phyloP scores from a whole-genome alignment of 2,113 vertebrate genomes.

The Xenus cinereus region DNA sequence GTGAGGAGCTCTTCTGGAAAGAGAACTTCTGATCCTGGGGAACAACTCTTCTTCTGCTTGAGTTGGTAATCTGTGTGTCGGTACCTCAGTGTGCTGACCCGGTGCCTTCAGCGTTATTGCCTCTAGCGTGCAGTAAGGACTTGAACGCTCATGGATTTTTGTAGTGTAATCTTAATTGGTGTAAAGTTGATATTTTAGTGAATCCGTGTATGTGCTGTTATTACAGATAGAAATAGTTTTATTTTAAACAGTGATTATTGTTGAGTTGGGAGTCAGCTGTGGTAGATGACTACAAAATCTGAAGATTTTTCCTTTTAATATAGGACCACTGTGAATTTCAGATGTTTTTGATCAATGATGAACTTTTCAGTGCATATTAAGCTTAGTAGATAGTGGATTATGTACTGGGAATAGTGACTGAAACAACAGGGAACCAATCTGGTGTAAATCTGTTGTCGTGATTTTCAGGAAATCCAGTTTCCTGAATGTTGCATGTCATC shows the following conservation, averaged over 20 bases:
- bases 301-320: neutral
- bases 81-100: neutral
- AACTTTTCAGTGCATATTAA: neutral
- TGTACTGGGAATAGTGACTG: neutral
- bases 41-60: neutral
- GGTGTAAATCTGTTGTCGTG: neutral
- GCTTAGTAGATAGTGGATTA: neutral
- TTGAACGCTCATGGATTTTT: neutral
- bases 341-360: neutral
- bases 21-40: neutral
- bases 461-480: neutral
- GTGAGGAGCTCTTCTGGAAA: conserved; percentile 67
- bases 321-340: neutral
- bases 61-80: neutral
- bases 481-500: neutral
- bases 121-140: neutral
- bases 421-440: neutral
- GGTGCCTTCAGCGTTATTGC: neutral
- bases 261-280: neutral
- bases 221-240: neutral
- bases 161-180: neutral
- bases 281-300: neutral
- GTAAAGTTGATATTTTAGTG: neutral
- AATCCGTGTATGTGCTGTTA: neutral
- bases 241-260: neutral